Evolutionary conservation across 2,113 vertebrate species (phyloP), one percentile per base, ranked within the genome.

Genomic region (Myotis lucifugus): DNA sequence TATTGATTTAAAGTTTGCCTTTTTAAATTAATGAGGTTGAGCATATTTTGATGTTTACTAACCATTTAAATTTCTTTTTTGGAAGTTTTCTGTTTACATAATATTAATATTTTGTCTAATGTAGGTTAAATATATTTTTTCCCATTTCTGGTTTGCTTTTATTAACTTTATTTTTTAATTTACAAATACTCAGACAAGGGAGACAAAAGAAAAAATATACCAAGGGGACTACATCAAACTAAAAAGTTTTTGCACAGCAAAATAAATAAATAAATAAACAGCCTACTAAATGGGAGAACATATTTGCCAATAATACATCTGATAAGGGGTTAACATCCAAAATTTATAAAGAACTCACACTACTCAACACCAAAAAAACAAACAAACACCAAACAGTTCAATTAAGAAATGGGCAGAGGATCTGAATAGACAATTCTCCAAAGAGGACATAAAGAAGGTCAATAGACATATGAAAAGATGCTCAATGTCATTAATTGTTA

Each of bases 21-120:
- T 89, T 94, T 72, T 29, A 81, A 85, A 59, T 93, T 91, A 93
- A 73, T 95, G 42, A 70, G 23, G n/a, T 56, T 92, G 23, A 91
- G 42, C 21, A 48, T 93, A 83, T 72, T 95, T 88, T 77, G 15
- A 50, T 52, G 10, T 91, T 88, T 93, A 82, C 23, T 85, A 67
- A 82, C n/a, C 18, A 85, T 59, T 85, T 91, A 73, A 61, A 29
- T 84, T 85, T 85, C 2, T 91, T 91, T 95, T 93, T 66, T 52
- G 52, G 13, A 96, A 84, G 19, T 86, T 96, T 93, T 15, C 54
- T 92, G 2, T 92, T 92, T 29, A 84, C 21, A 9, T 48, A 3
- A 66, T 66, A 91, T 76, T 92, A 89, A 48, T 87, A 10, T 50
- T 96, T 93, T 86, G 10, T 85, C n/a, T 95, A 40, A 83, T 59